Conservation (phyloP, 2,888 invertebrate genomes). For the Acleris laterana region DNA sequence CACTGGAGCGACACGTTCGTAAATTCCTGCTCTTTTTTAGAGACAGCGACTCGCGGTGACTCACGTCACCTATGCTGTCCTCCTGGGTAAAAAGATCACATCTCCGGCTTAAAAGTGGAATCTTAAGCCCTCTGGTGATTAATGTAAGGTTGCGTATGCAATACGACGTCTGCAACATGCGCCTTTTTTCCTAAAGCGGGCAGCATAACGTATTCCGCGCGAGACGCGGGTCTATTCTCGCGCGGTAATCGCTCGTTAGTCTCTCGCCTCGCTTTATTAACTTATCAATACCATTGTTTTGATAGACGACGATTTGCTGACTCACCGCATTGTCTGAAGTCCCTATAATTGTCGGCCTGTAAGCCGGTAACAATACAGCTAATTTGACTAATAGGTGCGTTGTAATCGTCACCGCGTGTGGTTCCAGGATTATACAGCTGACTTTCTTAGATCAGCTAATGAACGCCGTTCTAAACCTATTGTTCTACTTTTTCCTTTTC, state of each 20-base stretch:
- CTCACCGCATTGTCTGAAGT: slow-evolving; percentile 77
- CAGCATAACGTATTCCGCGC: slow-evolving; percentile 67
- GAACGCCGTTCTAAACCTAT: slow-evolving; percentile 71
- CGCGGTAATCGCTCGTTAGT: slow-evolving; percentile 76
- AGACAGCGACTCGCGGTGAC: slow-evolving; percentile 52
- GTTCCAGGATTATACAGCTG: slow-evolving; percentile 76
- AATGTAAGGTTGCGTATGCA: too few relatives aligned
- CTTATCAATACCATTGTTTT: slow-evolving; percentile 85
- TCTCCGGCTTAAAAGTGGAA: too few relatives aligned
- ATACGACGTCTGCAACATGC: too few relatives aligned
- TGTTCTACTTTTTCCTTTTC: slow-evolving; percentile 66
- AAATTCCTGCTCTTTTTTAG: slow-evolving; percentile 62
- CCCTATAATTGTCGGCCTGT: slow-evolving; percentile 76
- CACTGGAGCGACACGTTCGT: slow-evolving; percentile 61
- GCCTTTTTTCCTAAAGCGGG: too few relatives aligned
- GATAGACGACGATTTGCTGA: slow-evolving; percentile 81
- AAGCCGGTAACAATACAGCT: slow-evolving; percentile 83
- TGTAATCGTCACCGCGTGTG: slow-evolving; percentile 83
- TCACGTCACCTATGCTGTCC: slow-evolving; percentile 51
- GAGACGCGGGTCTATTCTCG: slow-evolving; percentile 68
- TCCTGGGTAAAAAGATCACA: too few relatives aligned
- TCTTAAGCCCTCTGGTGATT: too few relatives aligned
- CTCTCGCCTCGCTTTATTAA: slow-evolving; percentile 78
- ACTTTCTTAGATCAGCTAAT: slow-evolving; percentile 67
- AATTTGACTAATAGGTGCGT: slow-evolving; percentile 84